Base-by-base conservation (phyloP, 1,140 invertebrate species). In the Odontomachus brunneus region DNA sequence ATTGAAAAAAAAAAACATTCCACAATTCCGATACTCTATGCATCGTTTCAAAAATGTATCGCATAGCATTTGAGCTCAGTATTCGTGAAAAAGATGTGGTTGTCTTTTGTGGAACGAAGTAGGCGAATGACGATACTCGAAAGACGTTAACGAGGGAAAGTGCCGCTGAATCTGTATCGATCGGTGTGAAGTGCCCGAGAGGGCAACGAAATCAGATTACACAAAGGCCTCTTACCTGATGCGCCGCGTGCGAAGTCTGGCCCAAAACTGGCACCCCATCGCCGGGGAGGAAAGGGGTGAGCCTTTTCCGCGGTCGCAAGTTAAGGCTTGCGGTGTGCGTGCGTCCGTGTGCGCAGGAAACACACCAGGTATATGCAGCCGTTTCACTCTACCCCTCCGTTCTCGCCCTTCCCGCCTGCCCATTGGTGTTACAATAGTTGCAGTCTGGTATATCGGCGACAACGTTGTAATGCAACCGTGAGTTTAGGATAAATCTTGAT, bases 191-290 rank as follows among this genome's bases (percentile, higher is more conserved):
- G 86, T 88, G 86, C 76, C n/a, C 83, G 83, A 53, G 73, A 88
- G 83, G 76, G 86, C 83, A 85, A 84, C 74, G 66, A 88, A 92
- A 92, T 90, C 89, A 92, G 89, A 91, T 93, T 91, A 92, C 83
- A 88, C 83, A 89, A 86, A 89, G 85, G 87, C 80, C 89, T 91
- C 89, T 92, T 90, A 91, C 90, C 89, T 91, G 93, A 93, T 91
- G 91, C 88, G 91, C 82, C 88, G 88, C 92, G 92, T 91, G 89
- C 89, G 89, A 92, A 90, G 91, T 93, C 92, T 91, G 88, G 88
- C 89, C 90, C 88, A 90, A 92, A 93, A 94, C 93, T 94, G 92
- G 89, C 90, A 91, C 90, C 90, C 90, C 91, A 88, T 88, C 88
- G 84, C 74, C 67, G 66, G 33, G 76, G 59, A 81, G 84, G 84